phyloP scores from a whole-genome alignment of 2,797 vertebrate species.

The Okamejei kenojei region DNA sequence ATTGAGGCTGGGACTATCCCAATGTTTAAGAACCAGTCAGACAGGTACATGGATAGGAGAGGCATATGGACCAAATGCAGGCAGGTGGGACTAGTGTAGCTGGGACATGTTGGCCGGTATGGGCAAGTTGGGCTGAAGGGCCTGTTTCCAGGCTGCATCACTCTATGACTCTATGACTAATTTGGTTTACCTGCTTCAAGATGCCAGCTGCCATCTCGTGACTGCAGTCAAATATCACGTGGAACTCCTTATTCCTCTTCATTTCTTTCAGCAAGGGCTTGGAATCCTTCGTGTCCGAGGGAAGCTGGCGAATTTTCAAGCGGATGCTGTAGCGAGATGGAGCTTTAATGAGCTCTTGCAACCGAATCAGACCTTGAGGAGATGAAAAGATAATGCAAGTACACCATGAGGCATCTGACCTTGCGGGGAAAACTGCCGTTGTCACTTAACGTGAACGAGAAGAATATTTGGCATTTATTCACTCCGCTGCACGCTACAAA shows the following conservation, averaged over 20 bases:
- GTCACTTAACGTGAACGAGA: not conserved
- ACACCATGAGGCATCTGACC: constrained; percentile 35
- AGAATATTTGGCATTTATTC: constrained; percentile 27
- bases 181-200: constrained; percentile 80
- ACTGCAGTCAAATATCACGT: constrained; percentile 94
- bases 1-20: no score
- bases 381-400: constrained; percentile 44
- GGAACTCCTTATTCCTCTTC: constrained; percentile 95
- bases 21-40: no score
- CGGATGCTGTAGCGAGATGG: constrained; percentile 95
- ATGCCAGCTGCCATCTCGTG: constrained; percentile 95
- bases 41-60: no score
- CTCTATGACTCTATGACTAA: not conserved
- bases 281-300: constrained; percentile 85
- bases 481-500: not conserved
- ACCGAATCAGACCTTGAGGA: constrained; percentile 82
- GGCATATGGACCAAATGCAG: no score
- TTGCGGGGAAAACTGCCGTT: not conserved
- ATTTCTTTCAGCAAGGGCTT: constrained; percentile 95
- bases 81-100: no score
- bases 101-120: no score
- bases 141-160: no score
- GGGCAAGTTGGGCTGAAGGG: no score
- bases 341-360: constrained; percentile 96
- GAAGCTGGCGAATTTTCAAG: constrained; percentile 90